Evolutionary conservation across 1,140 invertebrate genomes (phyloP).

Genomic region (Lepeophtheirus salmonis): DNA sequence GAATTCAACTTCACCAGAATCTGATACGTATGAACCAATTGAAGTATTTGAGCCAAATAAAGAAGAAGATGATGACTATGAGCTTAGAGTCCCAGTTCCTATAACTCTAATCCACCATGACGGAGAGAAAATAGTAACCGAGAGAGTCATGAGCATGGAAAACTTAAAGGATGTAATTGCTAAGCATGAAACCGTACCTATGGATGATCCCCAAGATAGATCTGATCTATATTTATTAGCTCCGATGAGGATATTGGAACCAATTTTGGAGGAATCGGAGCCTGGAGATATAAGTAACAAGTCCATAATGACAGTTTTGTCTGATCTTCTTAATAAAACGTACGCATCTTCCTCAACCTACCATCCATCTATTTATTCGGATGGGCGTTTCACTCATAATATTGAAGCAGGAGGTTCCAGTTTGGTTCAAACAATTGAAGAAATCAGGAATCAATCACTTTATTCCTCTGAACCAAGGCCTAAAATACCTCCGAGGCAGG

Average conservation of each 20-base stretch:
- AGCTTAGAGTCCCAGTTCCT: neutral
- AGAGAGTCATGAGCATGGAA: neutral
- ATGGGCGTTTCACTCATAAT: neutral
- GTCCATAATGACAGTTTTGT: conserved; percentile 16
- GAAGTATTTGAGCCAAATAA: conserved; percentile 3
- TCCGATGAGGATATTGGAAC: conserved; percentile 13
- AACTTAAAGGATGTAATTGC: conserved; percentile 8
- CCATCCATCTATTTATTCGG: conserved; percentile 30
- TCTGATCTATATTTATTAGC: conserved; percentile 15
- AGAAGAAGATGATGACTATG: neutral
- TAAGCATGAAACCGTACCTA: conserved; percentile 11
- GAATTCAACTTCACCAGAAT: conserved; percentile 5
- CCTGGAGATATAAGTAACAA: neutral
- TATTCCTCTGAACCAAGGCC: conserved; percentile 15
- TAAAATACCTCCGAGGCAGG: conserved; percentile 4
- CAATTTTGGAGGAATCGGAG: conserved; percentile 15
- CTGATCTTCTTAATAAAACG: conserved; percentile 10
- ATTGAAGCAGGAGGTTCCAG: conserved; percentile 25
- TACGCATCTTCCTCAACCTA: neutral
- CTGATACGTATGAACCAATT: conserved; percentile 18
- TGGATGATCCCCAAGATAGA: conserved; percentile 15
- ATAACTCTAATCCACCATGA: conserved; percentile 18
- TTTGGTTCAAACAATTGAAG: conserved; percentile 41
- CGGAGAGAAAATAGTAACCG: neutral
- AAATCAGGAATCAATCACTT: conserved; percentile 28